Evolutionary conservation across 2,888 invertebrate genomes (phyloP).

Genomic region (Scrobipalpa costella): DNA sequence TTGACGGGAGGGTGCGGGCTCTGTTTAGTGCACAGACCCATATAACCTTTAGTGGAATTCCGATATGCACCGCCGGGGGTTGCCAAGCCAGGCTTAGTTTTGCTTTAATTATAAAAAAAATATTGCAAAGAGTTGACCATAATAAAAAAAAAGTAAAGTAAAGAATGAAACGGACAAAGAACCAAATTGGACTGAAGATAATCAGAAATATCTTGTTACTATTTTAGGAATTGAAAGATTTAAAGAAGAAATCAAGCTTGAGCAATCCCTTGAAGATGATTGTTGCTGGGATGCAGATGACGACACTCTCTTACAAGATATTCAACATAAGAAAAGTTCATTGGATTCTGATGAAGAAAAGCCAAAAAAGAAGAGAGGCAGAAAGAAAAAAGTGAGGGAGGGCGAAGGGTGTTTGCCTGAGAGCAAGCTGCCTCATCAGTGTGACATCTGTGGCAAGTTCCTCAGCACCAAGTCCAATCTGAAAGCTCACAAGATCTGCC

Average conservation of each 20-base stretch:
- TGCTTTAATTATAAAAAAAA: too few species aligned
- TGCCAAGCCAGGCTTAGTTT: too few species aligned
- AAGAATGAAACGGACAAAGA: not conserved
- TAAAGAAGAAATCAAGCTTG: conserved; percentile 48
- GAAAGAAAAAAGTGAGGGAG: conserved; percentile 57
- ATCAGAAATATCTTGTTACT: not conserved
- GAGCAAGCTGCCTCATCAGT: conserved; percentile 70
- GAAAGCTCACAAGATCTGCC: conserved; percentile 71
- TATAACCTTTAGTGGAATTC: too few species aligned
- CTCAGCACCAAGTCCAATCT: conserved; percentile 70
- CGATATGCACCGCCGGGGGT: too few species aligned
- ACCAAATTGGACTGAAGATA: not conserved
- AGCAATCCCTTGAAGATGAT: conserved; percentile 48
- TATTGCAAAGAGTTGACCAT: too few species aligned
- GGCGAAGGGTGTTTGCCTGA: conserved; percentile 46
- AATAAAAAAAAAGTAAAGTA: not conserved
- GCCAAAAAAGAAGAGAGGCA: conserved; percentile 61
- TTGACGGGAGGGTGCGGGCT: too few species aligned
- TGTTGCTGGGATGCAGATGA: conserved; percentile 68
- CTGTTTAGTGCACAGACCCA: too few species aligned
- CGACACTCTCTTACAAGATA: conserved; percentile 53
- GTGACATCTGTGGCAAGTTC: conserved; percentile 71
- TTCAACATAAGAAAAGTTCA: conserved; percentile 45
- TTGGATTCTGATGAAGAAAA: conserved; percentile 42
- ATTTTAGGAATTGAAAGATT: not conserved